These are phyloP conservation scores for Dynastes tityus DNA, from an alignment of 2,888 invertebrate species.

Conservation along the genomic window DNA sequence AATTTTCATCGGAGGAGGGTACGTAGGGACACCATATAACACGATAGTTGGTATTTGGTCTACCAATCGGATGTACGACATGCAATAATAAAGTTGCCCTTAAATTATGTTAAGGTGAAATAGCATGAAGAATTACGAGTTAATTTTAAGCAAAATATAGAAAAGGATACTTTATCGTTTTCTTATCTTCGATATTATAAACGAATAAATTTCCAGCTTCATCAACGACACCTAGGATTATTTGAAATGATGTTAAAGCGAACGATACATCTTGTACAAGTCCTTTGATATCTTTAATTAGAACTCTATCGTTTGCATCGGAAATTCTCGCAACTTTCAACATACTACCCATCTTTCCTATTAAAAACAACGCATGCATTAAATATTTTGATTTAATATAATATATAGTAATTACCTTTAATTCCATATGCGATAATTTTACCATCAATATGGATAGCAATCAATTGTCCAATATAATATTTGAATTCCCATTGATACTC, in stretches of 20 bases:
- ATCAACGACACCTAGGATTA: constrained; percentile 91
- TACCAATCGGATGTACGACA: constrained; percentile 70
- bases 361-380: constrained; percentile 25
- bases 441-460: constrained; percentile 90
- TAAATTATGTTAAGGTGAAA: constrained; percentile 53
- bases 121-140: background rate
- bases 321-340: constrained; percentile 86
- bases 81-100: constrained; percentile 77
- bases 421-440: constrained; percentile 93
- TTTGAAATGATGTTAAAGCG: constrained; percentile 84
- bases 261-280: constrained; percentile 94
- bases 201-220: constrained; percentile 88
- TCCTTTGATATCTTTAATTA: constrained; percentile 91
- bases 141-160: background rate
- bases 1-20: constrained; percentile 77
- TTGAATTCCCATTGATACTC: constrained; percentile 95
- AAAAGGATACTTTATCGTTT: constrained; percentile 69
- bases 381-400: background rate
- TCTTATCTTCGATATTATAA: constrained; percentile 81
- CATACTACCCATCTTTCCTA: constrained; percentile 76
- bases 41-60: constrained; percentile 62
- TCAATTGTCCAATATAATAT: constrained; percentile 88
- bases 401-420: constrained; percentile 77
- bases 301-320: constrained; percentile 81
- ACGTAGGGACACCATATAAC: constrained; percentile 97